Evolutionary conservation across 2,888 invertebrate genomes (phyloP).

Genomic region (Erpobdella octoculata): DNA sequence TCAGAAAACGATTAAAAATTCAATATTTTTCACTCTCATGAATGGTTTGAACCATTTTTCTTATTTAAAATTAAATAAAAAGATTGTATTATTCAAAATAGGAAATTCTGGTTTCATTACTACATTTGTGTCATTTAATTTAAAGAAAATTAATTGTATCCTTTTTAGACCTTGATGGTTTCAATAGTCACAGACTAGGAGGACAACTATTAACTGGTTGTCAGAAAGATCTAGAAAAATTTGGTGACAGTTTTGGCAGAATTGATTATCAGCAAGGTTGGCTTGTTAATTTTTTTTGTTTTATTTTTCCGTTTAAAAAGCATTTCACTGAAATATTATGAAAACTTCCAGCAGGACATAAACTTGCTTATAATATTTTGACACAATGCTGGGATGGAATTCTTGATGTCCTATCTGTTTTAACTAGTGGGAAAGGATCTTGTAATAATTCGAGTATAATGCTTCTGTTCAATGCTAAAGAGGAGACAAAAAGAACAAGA

Average conservation of each 20-base stretch:
- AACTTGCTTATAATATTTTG: slow-evolving; percentile 60
- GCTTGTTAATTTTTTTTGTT: neutral
- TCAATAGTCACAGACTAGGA: slow-evolving; percentile 63
- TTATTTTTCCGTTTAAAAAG: neutral
- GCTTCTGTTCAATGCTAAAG: slow-evolving; percentile 53
- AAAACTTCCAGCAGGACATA: too few species aligned
- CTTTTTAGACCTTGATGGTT: slow-evolving; percentile 55
- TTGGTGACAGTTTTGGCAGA: neutral
- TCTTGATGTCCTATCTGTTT: slow-evolving; percentile 75
- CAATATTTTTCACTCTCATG: slow-evolving; percentile 7
- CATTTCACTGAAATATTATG: too few species aligned
- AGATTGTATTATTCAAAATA: too few species aligned
- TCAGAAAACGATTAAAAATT: neutral
- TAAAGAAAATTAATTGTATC: too few species aligned
- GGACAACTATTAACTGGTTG: slow-evolving; percentile 62
- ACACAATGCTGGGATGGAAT: slow-evolving; percentile 87
- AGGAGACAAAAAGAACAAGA: slow-evolving; percentile 56
- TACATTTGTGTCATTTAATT: too few species aligned
- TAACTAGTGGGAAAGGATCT: slow-evolving; percentile 56
- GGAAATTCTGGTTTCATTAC: too few species aligned
- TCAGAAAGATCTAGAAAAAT: slow-evolving; percentile 18
- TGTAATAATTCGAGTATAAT: slow-evolving; percentile 53
- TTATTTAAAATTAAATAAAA: too few species aligned
- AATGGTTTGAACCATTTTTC: slow-evolving; percentile 20
- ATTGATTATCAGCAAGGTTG: neutral